These are phyloP conservation scores for Agrenia bidenticulata DNA, from an alignment of 2,888 invertebrate genomes.

Conservation along the genomic window DNA sequence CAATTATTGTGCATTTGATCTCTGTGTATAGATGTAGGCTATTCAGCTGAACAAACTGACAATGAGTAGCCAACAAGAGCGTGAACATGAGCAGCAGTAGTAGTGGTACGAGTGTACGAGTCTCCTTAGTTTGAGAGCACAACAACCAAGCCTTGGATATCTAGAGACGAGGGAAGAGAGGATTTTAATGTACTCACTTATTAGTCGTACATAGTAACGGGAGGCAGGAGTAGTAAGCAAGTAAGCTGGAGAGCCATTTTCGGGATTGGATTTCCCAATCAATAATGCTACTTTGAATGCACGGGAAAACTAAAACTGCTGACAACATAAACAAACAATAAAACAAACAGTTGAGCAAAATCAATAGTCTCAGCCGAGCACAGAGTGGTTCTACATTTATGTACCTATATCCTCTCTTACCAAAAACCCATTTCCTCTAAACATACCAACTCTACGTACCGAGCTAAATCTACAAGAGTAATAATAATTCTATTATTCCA, in stretches of 20 bases:
- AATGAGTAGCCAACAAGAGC: conserved; percentile 5
- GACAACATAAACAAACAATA: conserved; percentile 54
- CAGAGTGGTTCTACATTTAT: conserved; percentile 42
- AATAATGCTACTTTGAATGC: conserved; percentile 53
- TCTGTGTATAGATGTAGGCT: background rate
- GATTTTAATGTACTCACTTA: conserved; percentile 6
- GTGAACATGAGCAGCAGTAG: background rate
- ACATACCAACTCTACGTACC: too few relatives aligned
- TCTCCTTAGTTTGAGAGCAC: too few relatives aligned
- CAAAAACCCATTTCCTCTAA: conserved; percentile 20
- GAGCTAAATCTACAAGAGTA: too few relatives aligned
- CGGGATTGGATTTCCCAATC: conserved; percentile 53
- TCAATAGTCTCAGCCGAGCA: conserved; percentile 52
- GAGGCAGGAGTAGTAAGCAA: background rate
- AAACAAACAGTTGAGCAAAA: conserved; percentile 54
- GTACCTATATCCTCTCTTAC: background rate
- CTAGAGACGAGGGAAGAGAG: background rate
- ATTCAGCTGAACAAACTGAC: conserved; percentile 34
- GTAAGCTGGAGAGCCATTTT: conserved; percentile 43
- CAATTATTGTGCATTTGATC: conserved; percentile 34
- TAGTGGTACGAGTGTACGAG: background rate
- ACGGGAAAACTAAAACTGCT: conserved; percentile 53
- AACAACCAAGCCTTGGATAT: too few relatives aligned
- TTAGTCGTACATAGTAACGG: background rate
- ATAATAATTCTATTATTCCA: background rate